Evolutionary conservation across 2,888 invertebrate genomes (phyloP).

Genomic region (Catocala nupta): DNA sequence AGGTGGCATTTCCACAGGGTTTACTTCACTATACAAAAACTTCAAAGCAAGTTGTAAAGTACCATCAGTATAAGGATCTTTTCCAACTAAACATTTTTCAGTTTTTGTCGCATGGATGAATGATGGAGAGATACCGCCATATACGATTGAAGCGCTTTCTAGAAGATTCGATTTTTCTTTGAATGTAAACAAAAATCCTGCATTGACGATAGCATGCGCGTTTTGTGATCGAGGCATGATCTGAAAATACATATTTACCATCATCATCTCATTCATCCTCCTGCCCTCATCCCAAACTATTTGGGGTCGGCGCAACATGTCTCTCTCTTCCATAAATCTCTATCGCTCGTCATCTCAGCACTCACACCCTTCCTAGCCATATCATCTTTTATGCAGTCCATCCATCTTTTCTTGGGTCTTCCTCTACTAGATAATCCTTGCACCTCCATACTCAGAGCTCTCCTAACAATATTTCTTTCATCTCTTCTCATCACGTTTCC

Average conservation of each 20-base stretch:
- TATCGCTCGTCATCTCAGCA: no score
- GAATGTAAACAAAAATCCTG: constrained; percentile 89
- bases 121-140: constrained; percentile 85
- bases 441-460: no score
- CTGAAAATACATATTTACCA: constrained; percentile 69
- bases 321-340: no score
- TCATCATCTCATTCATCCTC: no score
- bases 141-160: constrained; percentile 84
- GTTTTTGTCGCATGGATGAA: constrained; percentile 83
- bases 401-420: no score
- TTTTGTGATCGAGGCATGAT: constrained; percentile 92
- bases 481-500: no score
- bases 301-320: no score
- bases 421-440: no score
- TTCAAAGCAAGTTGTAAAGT: constrained; percentile 73
- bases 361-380: no score
- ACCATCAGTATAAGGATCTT: constrained; percentile 68
- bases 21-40: constrained; percentile 60
- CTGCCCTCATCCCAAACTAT: no score
- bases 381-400: no score
- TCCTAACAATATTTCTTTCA: no score
- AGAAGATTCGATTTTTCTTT: constrained; percentile 69
- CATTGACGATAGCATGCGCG: constrained; percentile 92
- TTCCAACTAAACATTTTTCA: constrained; percentile 82
- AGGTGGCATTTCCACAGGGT: constrained; percentile 70